phyloP scores from a whole-genome alignment of 1,140 invertebrate species.

The Heliconius congener region DNA sequence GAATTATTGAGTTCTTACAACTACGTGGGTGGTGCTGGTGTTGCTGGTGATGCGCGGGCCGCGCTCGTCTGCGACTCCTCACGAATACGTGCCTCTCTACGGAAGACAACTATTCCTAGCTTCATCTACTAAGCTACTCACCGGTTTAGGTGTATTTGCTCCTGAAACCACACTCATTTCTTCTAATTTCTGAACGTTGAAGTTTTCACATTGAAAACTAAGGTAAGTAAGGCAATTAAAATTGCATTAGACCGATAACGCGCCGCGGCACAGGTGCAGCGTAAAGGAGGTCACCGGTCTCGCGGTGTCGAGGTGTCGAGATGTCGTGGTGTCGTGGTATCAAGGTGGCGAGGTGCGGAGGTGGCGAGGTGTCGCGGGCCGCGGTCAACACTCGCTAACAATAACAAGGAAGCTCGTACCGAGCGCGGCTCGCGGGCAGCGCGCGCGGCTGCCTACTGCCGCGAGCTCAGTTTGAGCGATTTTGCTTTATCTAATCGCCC shows the following conservation, averaged over 20 bases:
- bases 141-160: background rate
- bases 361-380: slow-evolving; percentile 32
- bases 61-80: no score
- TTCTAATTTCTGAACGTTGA: background rate
- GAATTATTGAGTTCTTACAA: background rate
- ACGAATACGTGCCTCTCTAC: background rate
- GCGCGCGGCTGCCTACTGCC: slow-evolving; percentile 51
- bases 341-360: background rate
- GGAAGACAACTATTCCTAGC: background rate
- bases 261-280: slow-evolving; percentile 20
- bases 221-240: slow-evolving; percentile 17
- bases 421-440: slow-evolving; percentile 42
- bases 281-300: slow-evolving; percentile 25
- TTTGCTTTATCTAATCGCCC: slow-evolving; percentile 69
- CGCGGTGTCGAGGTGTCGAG: slow-evolving; percentile 3
- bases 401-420: slow-evolving; percentile 59
- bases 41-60: background rate
- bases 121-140: background rate
- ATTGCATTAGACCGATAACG: slow-evolving; percentile 23
- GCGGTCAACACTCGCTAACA: slow-evolving; percentile 64
- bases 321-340: background rate
- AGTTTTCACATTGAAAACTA: background rate
- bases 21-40: background rate
- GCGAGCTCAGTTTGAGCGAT: slow-evolving; percentile 51
- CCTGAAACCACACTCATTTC: background rate